A percentile compares a stretch with the other conserved stretches of the same genome.
Evolutionary conservation across 2,113 vertebrate genomes (phyloP).

Genomic region (Suricata suricatta): DNA sequence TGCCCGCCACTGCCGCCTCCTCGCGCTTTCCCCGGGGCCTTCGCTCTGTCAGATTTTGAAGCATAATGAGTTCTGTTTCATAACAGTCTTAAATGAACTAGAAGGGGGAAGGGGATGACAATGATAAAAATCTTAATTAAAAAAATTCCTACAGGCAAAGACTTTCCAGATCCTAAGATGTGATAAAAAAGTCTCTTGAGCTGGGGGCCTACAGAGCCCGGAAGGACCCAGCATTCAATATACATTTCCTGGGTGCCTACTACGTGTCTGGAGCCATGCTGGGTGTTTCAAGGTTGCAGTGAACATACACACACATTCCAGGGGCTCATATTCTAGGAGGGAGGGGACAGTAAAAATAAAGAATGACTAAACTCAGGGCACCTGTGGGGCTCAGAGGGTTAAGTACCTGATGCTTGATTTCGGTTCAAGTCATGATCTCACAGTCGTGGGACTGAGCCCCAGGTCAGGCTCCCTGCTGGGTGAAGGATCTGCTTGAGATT

Average conservation of each 20-base stretch:
- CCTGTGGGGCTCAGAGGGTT: too few relatives aligned
- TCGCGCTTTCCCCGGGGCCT: constrained; percentile 65
- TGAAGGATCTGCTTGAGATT: too few relatives aligned
- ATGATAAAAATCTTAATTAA: constrained; percentile 80
- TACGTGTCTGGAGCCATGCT: neutral
- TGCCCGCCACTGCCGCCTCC: neutral
- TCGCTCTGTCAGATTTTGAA: constrained; percentile 62
- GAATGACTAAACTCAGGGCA: neutral
- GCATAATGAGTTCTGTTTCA: constrained; percentile 81
- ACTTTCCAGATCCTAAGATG: constrained; percentile 60
- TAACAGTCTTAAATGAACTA: constrained; percentile 78
- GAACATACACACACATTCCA: neutral
- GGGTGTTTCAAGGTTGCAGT: neutral
- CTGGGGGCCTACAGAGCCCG: neutral
- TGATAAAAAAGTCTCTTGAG: constrained; percentile 41
- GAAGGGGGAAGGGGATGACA: constrained; percentile 66
- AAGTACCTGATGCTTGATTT: neutral
- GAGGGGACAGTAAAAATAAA: neutral
- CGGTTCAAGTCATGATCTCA: too few relatives aligned
- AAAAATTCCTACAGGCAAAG: constrained; percentile 75
- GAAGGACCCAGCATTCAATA: neutral
- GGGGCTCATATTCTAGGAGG: neutral
- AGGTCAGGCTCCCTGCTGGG: too few relatives aligned
- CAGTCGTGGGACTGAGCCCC: too few relatives aligned
- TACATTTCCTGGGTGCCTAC: neutral